phyloP scores from a whole-genome alignment of 2,113 vertebrate species.

The Eulemur rufifrons region DNA sequence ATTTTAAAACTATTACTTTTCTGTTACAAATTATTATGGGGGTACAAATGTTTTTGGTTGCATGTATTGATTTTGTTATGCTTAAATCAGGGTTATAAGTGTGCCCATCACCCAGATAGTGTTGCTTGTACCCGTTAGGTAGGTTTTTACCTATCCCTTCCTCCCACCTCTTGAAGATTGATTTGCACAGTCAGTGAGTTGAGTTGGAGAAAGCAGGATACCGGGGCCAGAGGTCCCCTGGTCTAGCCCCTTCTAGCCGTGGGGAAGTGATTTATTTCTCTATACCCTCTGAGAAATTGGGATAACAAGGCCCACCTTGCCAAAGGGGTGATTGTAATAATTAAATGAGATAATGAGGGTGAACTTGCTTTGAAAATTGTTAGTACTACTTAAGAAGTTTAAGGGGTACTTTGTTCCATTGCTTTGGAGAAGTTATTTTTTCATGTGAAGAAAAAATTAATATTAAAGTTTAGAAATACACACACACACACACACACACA shows the following conservation, averaged over 20 bases:
- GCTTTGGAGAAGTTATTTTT: background rate
- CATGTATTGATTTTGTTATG: too few relatives aligned
- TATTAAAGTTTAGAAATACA: background rate
- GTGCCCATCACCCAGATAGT: too few relatives aligned
- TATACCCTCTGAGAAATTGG: background rate
- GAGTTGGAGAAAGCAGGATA: background rate
- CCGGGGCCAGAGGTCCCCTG: background rate
- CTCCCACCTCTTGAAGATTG: background rate
- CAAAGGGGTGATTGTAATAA: background rate
- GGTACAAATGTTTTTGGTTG: too few relatives aligned
- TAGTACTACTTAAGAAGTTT: background rate
- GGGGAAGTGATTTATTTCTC: background rate
- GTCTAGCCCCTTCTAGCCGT: accelerated
- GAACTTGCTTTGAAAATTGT: background rate
- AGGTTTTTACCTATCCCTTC: too few relatives aligned
- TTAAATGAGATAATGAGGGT: background rate
- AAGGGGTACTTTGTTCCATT: background rate
- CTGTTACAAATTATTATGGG: too few relatives aligned
- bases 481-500: background rate
- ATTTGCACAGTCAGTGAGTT: background rate
- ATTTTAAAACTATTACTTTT: too few relatives aligned
- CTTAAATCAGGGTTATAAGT: too few relatives aligned
- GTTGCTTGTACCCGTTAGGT: too few relatives aligned
- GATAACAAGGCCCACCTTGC: background rate
- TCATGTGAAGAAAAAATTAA: background rate